These are phyloP conservation scores for Timema podura DNA, from an alignment of 2,888 invertebrate genomes.

Conservation along the genomic window DNA sequence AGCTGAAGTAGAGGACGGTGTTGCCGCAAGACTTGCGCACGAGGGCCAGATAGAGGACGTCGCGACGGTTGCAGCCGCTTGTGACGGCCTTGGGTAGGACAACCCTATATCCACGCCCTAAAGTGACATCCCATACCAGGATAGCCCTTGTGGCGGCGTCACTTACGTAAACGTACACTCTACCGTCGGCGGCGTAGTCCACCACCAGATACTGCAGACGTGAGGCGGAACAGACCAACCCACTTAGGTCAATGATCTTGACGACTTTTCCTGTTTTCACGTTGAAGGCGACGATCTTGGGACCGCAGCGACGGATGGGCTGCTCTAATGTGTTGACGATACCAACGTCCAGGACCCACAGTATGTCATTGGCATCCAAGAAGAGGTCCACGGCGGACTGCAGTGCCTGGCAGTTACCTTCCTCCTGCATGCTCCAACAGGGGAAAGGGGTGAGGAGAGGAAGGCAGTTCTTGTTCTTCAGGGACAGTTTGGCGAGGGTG, in stretches of 20 bases:
- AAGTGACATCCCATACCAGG: conserved; percentile 62
- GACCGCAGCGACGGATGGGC: conserved; percentile 60
- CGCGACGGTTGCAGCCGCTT: conserved; percentile 50
- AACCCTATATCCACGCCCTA: conserved; percentile 59
- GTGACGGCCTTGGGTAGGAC: conserved; percentile 53
- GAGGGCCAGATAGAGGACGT: conserved; percentile 63
- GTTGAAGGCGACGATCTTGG: conserved; percentile 63
- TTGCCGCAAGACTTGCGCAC: conserved; percentile 55
- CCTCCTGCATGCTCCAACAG: conserved; percentile 59
- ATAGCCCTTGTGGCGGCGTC: conserved; percentile 68
- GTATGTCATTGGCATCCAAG: conserved; percentile 58
- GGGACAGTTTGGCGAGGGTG: conserved; percentile 51
- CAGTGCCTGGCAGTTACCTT: conserved; percentile 58
- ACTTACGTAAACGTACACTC: conserved; percentile 52
- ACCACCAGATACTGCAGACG: conserved; percentile 65
- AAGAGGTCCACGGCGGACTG: conserved; percentile 66
- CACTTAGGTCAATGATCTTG: conserved; percentile 58
- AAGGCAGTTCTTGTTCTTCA: conserved; percentile 49
- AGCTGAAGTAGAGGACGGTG: conserved; percentile 58
- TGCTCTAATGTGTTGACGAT: conserved; percentile 62
- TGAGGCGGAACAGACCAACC: conserved; percentile 54
- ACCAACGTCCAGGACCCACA: conserved; percentile 71
- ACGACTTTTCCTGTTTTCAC: conserved; percentile 55
- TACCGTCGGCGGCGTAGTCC: conserved; percentile 59
- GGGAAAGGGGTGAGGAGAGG: conserved; percentile 58